Base-by-base conservation (phyloP, 2,797 vertebrate genomes). In the Acipenser ruthenus region DNA sequence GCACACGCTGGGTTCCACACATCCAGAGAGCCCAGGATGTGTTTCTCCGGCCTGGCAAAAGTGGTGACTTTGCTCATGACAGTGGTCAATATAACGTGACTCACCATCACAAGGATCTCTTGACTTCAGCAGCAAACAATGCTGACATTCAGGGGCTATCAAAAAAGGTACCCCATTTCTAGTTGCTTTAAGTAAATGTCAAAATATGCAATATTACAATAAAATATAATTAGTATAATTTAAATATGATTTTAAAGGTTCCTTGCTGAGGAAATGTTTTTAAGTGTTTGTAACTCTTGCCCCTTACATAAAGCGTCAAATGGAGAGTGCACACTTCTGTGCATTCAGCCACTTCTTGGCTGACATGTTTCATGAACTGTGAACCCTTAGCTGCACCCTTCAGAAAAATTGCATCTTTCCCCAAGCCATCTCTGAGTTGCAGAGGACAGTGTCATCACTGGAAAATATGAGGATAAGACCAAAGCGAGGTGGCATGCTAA, bases 31-130 rank as follows among this genome's bases (percentile, higher is more conserved):
- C 67, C 51, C 9, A 70, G 7, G 68, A 66, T 8, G 66, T 70
- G 9, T 68, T 73, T 10, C 59, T 74, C n/a, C 48, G 48, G 13
- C 72, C 65, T 51, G 67, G 52, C 69, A 10, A 62, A 63, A 64
- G 64, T 47, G 64, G 56, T 47, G 65, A 73, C 65, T 51, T 69
- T n/a, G 23, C 62, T 49, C 65, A 11, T 60, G 70, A 69, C 60
- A 3, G 23, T n/a, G 71, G n/a, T 8, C 68, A 70, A 53, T 55
- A 68, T 67, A 59, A 53, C 1, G 49, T 64, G 49, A 50, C 58
- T 56, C 60, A 68, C 18, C 68, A 71, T n/a, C 67, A 73, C 48
- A 71, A 67, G 69, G 58, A 67, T 49, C 69, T 63, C 49, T 63
- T 71, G 67, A 60, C 64, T 10, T 12, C 65, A 62, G 50, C 68